Conservation (phyloP, 2,113 vertebrate species). For the Bufo bufo region DNA sequence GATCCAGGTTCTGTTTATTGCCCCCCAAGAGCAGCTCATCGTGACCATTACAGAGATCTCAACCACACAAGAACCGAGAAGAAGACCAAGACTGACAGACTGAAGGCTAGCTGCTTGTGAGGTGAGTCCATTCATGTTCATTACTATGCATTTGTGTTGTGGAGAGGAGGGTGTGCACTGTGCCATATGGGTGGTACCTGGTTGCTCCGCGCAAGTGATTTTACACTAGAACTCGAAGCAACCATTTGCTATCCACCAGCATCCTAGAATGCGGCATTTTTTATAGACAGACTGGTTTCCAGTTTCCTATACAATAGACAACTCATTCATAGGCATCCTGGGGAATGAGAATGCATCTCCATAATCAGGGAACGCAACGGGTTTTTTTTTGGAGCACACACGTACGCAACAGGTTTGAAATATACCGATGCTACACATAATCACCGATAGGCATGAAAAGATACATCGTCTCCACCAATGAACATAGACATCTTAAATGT, state of each 20-base stretch:
- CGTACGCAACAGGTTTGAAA: not conserved
- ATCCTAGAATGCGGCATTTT: not conserved
- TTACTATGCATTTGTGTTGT: not conserved
- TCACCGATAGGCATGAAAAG: not conserved
- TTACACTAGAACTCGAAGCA: not conserved
- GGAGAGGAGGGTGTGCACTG: not conserved
- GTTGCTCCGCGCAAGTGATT: not conserved
- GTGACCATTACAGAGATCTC: slow-evolving; percentile 37
- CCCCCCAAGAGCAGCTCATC: slow-evolving; percentile 51
- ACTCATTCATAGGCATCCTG: not conserved
- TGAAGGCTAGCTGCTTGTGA: not conserved
- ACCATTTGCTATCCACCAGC: not conserved
- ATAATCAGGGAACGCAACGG: not conserved
- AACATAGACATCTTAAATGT: not conserved
- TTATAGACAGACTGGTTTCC: not conserved
- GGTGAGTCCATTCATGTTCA: slow-evolving; percentile 26
- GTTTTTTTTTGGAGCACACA: not conserved
- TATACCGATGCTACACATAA: not conserved
- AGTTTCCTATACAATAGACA: not conserved
- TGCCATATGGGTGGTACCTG: not conserved
- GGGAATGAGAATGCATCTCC: not conserved
- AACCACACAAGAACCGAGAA: not conserved
- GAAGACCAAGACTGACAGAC: not conserved
- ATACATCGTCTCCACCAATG: not conserved
- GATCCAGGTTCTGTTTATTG: slow-evolving; percentile 54